A percentile compares a stretch with the other conserved stretches of the same genome.
phyloP scores from a whole-genome alignment of 2,113 vertebrate species.

The Helogale parvula region DNA sequence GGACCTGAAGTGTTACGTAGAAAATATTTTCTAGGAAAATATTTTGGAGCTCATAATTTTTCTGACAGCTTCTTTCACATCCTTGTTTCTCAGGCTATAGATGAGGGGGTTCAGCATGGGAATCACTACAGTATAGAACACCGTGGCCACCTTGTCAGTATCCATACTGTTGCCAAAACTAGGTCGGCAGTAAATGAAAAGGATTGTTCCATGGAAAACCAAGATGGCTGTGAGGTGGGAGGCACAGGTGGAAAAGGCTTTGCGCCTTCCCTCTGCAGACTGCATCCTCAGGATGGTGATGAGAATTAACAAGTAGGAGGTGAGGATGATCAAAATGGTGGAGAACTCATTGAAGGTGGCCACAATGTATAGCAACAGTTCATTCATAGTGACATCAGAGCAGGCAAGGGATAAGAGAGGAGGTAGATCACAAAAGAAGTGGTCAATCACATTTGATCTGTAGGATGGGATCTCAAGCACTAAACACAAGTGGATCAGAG shows the following conservation, averaged over 20 bases:
- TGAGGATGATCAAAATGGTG: background rate
- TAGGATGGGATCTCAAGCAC: conserved; percentile 21
- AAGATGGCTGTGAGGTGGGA: conserved; percentile 69
- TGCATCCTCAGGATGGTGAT: conserved; percentile 57
- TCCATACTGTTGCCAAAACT: background rate
- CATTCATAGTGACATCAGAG: background rate
- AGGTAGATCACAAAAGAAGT: conserved; percentile 61
- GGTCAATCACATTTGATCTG: conserved; percentile 18
- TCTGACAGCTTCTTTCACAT: conserved; percentile 45
- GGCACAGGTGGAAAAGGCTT: conserved; percentile 65
- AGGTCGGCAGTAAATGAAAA: conserved; percentile 64
- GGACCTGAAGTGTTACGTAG: fast-evolving
- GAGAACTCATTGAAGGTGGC: background rate
- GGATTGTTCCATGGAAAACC: conserved; percentile 68
- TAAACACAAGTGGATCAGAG: conserved; percentile 40
- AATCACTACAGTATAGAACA: too few relatives aligned
- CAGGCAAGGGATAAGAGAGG: conserved; percentile 45
- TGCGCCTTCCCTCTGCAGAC: background rate
- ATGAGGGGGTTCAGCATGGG: too few relatives aligned
- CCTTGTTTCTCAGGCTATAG: too few relatives aligned
- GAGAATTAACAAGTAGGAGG: conserved; percentile 27
- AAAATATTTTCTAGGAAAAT: background rate
- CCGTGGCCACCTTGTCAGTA: conserved; percentile 37
- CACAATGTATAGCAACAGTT: background rate
- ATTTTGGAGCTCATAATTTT: background rate